Evolutionary conservation across 2,888 invertebrate genomes (phyloP).

Genomic region (Caenorhabditis angaria): DNA sequence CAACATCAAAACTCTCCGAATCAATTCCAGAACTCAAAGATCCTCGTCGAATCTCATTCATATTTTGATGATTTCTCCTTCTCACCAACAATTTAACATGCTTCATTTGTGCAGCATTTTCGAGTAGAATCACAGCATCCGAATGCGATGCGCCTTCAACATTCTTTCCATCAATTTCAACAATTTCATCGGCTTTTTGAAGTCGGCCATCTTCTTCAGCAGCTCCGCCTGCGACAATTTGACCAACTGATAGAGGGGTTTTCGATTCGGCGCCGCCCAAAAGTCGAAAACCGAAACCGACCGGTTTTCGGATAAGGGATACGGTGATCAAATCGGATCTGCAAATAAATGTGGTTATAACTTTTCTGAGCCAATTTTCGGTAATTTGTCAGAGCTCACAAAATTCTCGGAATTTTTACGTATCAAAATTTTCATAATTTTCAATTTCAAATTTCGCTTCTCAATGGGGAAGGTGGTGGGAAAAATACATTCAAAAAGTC

Average conservation of each 20-base stretch:
- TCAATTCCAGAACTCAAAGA: conserved; percentile 19
- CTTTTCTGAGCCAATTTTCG: too few relatives aligned
- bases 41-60: conserved; percentile 25
- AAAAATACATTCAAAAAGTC: too few relatives aligned
- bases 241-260: conserved; percentile 85
- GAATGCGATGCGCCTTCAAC: conserved; percentile 84
- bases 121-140: conserved; percentile 90
- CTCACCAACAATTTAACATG: conserved; percentile 84
- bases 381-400: too few relatives aligned
- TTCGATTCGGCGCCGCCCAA: conserved; percentile 86
- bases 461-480: too few relatives aligned
- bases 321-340: conserved; percentile 80
- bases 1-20: conserved; percentile 39
- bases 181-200: conserved; percentile 84
- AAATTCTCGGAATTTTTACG: too few relatives aligned
- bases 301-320: conserved; percentile 86
- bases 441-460: too few relatives aligned
- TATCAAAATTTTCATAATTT: too few relatives aligned
- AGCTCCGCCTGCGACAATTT: conserved; percentile 93
- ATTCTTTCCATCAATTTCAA: conserved; percentile 83
- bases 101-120: conserved; percentile 85
- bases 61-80: conserved; percentile 75
- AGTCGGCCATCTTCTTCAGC: conserved; percentile 90
- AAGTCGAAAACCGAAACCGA: conserved; percentile 96
- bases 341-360: background rate